phyloP scores from a whole-genome alignment of 2,113 vertebrate genomes.

The Microtus pennsylvanicus region DNA sequence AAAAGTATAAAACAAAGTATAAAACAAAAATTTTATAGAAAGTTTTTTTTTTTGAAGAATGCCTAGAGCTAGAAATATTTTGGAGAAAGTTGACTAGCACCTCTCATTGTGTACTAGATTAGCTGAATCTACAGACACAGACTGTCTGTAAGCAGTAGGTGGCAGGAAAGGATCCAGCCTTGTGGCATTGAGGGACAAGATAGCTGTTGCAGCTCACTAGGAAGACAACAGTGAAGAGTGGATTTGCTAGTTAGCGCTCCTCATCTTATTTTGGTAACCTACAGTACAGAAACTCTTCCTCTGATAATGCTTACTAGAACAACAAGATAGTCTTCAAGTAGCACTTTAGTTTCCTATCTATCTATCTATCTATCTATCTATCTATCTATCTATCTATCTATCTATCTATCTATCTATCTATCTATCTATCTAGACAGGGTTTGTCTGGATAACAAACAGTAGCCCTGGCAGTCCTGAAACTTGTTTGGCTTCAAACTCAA shows the following conservation, averaged over 20 bases:
- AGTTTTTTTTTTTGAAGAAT: neutral
- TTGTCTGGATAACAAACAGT: too few species aligned
- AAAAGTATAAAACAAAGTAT: neutral
- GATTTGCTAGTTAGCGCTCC: neutral
- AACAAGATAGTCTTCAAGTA: constrained; percentile 17
- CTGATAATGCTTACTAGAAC: constrained; percentile 21
- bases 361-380: too few species aligned
- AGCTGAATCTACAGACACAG: neutral
- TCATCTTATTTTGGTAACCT: neutral
- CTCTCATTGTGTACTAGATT: neutral
- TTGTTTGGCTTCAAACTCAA: too few species aligned
- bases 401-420: too few species aligned
- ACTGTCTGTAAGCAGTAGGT: neutral
- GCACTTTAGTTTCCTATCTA: neutral
- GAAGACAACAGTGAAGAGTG: neutral
- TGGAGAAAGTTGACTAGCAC: neutral
- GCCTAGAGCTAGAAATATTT: neutral
- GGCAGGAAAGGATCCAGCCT: neutral
- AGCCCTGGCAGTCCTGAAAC: too few species aligned
- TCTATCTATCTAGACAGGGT: too few species aligned
- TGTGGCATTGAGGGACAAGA: neutral
- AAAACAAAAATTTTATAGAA: neutral
- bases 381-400: too few species aligned
- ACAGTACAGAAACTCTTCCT: neutral
- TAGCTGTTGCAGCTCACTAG: neutral